These are phyloP conservation scores for Pogonus chalceus DNA, from an alignment of 1,140 invertebrate species.

Conservation along the genomic window DNA sequence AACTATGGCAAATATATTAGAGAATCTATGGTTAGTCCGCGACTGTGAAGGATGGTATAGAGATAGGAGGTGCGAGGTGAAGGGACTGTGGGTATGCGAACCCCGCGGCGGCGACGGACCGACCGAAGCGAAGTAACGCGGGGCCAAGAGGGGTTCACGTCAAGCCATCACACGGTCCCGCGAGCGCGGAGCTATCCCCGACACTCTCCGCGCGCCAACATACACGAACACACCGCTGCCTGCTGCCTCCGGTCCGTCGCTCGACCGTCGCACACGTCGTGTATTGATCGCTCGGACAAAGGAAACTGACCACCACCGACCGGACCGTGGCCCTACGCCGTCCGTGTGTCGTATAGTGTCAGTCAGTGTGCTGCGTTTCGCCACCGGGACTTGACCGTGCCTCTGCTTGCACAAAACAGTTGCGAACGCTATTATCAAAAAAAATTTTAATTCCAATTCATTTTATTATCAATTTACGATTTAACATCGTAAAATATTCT, in stretches of 20 bases:
- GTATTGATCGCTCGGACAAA: slow-evolving; percentile 37
- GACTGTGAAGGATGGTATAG: not conserved
- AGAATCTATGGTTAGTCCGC: too few relatives aligned
- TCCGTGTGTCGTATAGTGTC: not conserved
- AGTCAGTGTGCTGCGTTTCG: not conserved
- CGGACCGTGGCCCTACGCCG: not conserved
- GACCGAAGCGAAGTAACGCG: not conserved
- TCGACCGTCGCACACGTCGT: slow-evolving; percentile 19
- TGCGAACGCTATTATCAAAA: not conserved
- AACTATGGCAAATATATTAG: too few relatives aligned
- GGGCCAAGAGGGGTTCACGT: slow-evolving; percentile 34
- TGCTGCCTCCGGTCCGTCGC: slow-evolving; percentile 26
- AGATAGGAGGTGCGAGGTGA: not conserved
- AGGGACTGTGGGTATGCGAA: slow-evolving; percentile 3
- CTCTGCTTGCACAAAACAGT: not conserved
- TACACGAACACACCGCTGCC: slow-evolving; percentile 5
- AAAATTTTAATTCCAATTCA: too few relatives aligned
- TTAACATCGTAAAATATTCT: too few relatives aligned
- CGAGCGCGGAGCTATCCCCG: slow-evolving; percentile 19
- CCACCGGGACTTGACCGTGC: too few relatives aligned
- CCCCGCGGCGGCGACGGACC: slow-evolving; percentile 9
- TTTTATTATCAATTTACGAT: too few relatives aligned
- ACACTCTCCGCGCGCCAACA: not conserved
- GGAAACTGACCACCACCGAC: slow-evolving; percentile 33
- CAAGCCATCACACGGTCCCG: slow-evolving; percentile 32